Evolutionary conservation across 92 coral and sea anemone species (phyloP), one percentile per base, ranked within the genome.

Genomic region (Actinostola sp.): DNA sequence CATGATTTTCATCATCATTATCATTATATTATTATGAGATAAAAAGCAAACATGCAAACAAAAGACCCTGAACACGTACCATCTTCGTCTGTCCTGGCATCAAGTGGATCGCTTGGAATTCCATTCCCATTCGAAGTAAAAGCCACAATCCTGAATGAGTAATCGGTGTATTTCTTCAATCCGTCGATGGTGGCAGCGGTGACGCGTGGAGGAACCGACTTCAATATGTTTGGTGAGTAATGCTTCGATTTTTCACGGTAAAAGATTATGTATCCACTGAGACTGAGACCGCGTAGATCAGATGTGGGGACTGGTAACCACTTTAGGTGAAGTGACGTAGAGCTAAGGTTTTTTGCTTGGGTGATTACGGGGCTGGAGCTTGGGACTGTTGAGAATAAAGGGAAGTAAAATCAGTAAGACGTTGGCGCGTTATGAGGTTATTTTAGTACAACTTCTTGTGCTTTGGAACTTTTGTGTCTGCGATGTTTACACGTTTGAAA

Each of bases 41-140:
- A n/a, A n/a, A n/a, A n/a, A n/a, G n/a, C n/a, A n/a, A n/a, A n/a
- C n/a, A n/a, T n/a, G n/a, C n/a, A n/a, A n/a, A n/a, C n/a, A n/a
- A n/a, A n/a, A n/a, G n/a, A n/a, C n/a, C n/a, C n/a, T 36, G 0
- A 68, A 13, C n/a, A 82, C 88, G 21, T 81, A 89, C 94, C 84
- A 55, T 81, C 94, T 41, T 89, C 94, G 44, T 89, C 94, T 12
- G 94, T 89, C 21, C 46, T 65, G 46, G 80, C 75, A 19, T 56
- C 43, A 23, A 81, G 56, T 19, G 70, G 59, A 1, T 70, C 49
- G 45, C 94, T 89, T 0, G 80, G 73, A 7, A 63, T 71, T 35
- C 94, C 94, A 53, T 89, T 86, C 11, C 94, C 94, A 34, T 89
- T 89, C 8, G 63, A 60, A 11, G 94, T 89, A 60, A 62, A 75